These are phyloP conservation scores for Channa argus DNA, from an alignment of 2,113 vertebrate species.

Conservation along the genomic window DNA sequence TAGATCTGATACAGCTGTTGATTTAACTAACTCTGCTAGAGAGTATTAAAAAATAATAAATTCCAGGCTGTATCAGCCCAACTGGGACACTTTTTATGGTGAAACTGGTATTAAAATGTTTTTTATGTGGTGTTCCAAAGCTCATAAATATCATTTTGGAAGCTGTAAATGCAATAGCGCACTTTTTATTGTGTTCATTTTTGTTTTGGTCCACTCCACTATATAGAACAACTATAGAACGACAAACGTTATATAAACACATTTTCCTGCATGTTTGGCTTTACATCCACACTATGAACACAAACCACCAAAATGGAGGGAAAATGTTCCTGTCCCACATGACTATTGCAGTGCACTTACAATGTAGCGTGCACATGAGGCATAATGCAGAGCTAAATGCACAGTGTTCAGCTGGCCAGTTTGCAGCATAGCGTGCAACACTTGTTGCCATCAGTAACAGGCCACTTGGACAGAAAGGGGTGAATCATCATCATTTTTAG, in stretches of 20 bases:
- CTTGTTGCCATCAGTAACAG: slow-evolving; percentile 50
- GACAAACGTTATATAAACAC: not conserved
- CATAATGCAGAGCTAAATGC: slow-evolving; percentile 9
- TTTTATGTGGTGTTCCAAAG: not conserved
- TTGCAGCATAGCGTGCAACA: slow-evolving; percentile 2
- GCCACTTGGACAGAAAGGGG: slow-evolving; percentile 46
- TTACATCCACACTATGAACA: not conserved
- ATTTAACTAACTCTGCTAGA: not conserved
- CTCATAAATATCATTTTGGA: no score
- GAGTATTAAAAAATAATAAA: not conserved
- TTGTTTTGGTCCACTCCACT: not conserved
- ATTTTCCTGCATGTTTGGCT: not conserved
- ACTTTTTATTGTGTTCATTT: not conserved
- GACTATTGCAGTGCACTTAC: not conserved
- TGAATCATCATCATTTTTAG: slow-evolving; percentile 47
- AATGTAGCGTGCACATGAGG: not conserved
- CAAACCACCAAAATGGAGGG: not conserved
- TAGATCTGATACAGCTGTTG: no score
- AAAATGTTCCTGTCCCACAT: not conserved
- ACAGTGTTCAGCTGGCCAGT: not conserved
- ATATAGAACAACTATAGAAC: not conserved
- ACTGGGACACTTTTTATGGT: not conserved
- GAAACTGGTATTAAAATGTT: not conserved
- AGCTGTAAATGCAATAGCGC: no score
- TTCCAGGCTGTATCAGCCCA: not conserved